A percentile compares a stretch with the other conserved stretches of the same genome.
Evolutionary conservation across 23 tunicate species (phyloP).

Genomic region (Styela plicata): DNA sequence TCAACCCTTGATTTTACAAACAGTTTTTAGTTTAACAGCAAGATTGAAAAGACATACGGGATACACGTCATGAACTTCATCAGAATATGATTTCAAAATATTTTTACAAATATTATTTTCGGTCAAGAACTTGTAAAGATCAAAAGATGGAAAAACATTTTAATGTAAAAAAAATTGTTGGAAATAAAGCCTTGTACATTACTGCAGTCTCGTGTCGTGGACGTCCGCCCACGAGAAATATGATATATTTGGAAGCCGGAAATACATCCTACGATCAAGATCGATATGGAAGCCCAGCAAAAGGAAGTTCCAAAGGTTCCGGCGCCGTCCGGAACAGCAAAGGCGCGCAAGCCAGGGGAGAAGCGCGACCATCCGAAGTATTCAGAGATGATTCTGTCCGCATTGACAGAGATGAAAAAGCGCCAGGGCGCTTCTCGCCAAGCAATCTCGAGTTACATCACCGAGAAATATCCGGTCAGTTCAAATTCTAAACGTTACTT

Average conservation of each 20-base stretch:
- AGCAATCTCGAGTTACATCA: conserved; percentile 66
- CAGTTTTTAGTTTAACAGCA: no score
- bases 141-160: background rate
- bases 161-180: background rate
- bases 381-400: conserved; percentile 67
- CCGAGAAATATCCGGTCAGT: conserved; percentile 43
- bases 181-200: background rate
- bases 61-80: no score
- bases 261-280: no score
- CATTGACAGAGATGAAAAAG: conserved; percentile 55
- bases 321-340: conserved; percentile 5
- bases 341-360: background rate
- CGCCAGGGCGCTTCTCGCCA: conserved; percentile 73
- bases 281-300: background rate
- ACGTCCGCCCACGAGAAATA: background rate
- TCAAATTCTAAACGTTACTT: conserved; percentile 29
- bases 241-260: no score
- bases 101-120: background rate
- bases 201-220: background rate
- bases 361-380: conserved; percentile 57
- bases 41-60: no score
- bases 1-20: background rate
- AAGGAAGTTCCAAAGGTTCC: background rate
- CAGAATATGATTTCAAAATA: no score
- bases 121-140: background rate